Conservation (phyloP, 2,888 invertebrate species). For the Xestoiulus laeticollis region DNA sequence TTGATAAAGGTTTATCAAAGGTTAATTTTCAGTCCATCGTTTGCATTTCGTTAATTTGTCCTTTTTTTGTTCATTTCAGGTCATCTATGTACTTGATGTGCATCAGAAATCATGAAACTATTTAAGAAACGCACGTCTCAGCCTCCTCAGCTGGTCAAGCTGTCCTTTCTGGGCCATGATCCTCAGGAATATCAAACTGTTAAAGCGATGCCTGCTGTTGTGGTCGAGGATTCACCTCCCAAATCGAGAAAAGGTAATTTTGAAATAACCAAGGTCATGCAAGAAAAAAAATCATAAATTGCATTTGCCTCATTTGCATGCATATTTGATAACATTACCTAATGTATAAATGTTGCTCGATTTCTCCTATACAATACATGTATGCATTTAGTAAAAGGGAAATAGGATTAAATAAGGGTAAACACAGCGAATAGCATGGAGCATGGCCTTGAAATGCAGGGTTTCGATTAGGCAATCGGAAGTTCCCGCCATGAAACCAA, state of each 20-base stretch:
- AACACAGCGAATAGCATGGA: too few species aligned
- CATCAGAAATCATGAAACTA: constrained; percentile 53
- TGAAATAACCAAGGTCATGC: neutral
- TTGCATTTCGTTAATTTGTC: neutral
- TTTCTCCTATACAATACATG: too few species aligned
- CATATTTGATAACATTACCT: neutral
- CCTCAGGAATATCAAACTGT: constrained; percentile 75
- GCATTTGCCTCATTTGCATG: neutral
- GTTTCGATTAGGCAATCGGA: too few species aligned
- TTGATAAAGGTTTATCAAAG: too few species aligned
- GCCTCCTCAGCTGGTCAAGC: constrained; percentile 70
- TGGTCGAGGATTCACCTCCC: constrained; percentile 71
- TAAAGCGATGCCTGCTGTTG: constrained; percentile 79
- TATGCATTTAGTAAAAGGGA: too few species aligned
- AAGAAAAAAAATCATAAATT: neutral
- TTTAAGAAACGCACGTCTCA: constrained; percentile 67
- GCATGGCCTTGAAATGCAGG: too few species aligned
- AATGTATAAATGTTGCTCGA: too few species aligned
- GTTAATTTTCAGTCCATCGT: neutral
- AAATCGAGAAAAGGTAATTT: constrained; percentile 53
- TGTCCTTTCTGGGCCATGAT: constrained; percentile 63
- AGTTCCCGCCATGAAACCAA: too few species aligned
- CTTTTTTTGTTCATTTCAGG: neutral
- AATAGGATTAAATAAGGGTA: too few species aligned
- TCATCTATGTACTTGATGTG: neutral